Evolutionary conservation across 2,797 vertebrate genomes (phyloP), one percentile per base, ranked within the genome.

Genomic region (Sciurus carolinensis): DNA sequence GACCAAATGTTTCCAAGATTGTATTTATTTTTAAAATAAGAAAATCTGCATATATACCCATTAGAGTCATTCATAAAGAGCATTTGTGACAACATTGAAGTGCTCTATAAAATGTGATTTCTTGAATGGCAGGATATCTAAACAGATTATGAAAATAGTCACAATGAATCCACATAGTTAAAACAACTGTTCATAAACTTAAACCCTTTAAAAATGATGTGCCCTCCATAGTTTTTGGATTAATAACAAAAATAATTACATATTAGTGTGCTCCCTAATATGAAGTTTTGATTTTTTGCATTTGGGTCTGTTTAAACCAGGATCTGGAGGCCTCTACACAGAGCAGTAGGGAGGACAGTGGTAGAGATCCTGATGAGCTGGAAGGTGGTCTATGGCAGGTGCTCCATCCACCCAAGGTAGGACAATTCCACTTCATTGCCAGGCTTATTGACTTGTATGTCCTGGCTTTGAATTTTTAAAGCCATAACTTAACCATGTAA

Each of bases 131-230:
- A 92, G 39, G 79, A 28, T 88, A 81, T 67, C 52, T 67, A 67
- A 95, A 82, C 15, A 95, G 67, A 82, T n/a, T 26, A 76, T 47
- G 85, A 76, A 76, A 84, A 93, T 42, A 86, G n/a, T 94, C 59
- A 52, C 5, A 86, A 86, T 47, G 71, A 67, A 54, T 64, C 57
- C 11, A 64, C 36, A 57, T 22, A 52, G 8, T 77, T 71, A 71
- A 94, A 93, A 57, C 12, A 72, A 44, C 77, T 72, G 11, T 87
- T 90, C 5, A 36, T 62, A 81, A 91, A 36, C 12, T 44, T 39
- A 94, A 47, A 18, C 42, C 3, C 24, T 71, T 96, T 44, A 87
- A 94, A 93, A 59, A 39, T 67, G 20, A 71, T 28, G n/a, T 81
- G 4, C 67, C 18, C 3, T 75, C 15, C 1, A 17, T 67, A 76